Base-by-base conservation (phyloP, 1,140 invertebrate species). In the Lerema accius region DNA sequence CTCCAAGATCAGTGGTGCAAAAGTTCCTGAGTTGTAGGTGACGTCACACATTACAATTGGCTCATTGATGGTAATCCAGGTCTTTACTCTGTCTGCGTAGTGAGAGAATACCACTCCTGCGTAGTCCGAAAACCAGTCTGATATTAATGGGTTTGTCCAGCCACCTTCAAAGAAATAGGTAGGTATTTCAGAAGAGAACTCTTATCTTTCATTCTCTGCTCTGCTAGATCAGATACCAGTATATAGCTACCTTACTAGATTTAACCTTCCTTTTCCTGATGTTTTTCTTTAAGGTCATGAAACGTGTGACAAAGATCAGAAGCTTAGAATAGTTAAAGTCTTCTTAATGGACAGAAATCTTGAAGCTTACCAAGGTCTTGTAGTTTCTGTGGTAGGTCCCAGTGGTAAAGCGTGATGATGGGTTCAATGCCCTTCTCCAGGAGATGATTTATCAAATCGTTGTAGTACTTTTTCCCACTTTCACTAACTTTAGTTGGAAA, bases 21-120 rank as follows among this genome's bases (percentile, higher is more conserved):
- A 79, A 3, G 71, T 65, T 19, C 86, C 89, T 1, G 73, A 72
- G 13, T 90, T 90, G 74, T 94, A 94, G 3, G 86, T 90, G 6
- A 77, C 74, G 37, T 91, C 84, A 49, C 93, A 94, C 1, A 92
- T 71, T n/a, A 92, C 84, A 65, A 89, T 82, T 0, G 94, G 93
- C 75, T 95, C 94, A 73, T 95, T 95, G 32, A 95, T 91, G 0
- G 95, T 95, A 0, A 93, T 90, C 93, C 94, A 95, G 15, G 82
- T 69, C 58, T 92, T 93, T 0, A 94, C 93, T 19, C 92, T 87
- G 80, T 93, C 92, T 0, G 93, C 94, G 65, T 92, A 94, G 45
- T 90, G 78, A 17, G 89, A 76, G 64, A 93, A 92, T 0, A 92
- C 80, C 1, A 94, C 53, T 16, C 89, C 77, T 0, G 94, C 61